Conservation (phyloP, 2,113 vertebrate genomes). For the Tauraco erythrolophus region DNA sequence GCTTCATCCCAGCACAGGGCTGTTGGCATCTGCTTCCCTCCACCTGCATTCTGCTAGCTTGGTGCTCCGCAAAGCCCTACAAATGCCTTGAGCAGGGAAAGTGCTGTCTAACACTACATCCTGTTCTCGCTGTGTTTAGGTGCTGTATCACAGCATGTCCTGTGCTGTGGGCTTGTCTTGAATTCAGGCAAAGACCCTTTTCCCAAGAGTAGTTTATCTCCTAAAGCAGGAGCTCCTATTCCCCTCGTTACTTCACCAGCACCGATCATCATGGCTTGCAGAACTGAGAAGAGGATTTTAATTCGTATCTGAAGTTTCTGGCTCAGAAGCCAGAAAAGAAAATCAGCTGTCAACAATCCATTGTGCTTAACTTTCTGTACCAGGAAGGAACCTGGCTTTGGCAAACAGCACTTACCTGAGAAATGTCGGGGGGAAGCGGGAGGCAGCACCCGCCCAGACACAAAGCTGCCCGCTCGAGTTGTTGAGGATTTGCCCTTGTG, state of each 20-base stretch:
- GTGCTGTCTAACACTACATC: background rate
- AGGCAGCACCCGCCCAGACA: background rate
- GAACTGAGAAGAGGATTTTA: background rate
- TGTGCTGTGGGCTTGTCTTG: background rate
- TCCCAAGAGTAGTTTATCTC: background rate
- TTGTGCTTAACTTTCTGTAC: background rate
- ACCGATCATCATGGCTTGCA: background rate
- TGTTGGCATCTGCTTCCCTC: background rate
- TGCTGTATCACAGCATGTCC: background rate
- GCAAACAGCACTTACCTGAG: background rate
- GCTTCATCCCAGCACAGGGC: fast-evolving
- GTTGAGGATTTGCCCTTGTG: background rate
- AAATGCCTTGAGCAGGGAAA: background rate
- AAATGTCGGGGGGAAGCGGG: background rate
- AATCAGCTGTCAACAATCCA: background rate
- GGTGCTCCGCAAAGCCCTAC: background rate
- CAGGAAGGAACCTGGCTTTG: background rate
- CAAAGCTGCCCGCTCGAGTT: background rate
- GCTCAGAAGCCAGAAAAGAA: background rate
- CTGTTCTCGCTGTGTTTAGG: background rate
- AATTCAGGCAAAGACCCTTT: background rate
- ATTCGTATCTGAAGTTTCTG: background rate
- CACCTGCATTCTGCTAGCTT: background rate
- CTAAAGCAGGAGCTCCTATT: background rate
- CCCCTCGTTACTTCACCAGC: background rate